Percentiles rank a stretch among this genome's conserved stretches.
Evolutionary conservation across 2,797 vertebrate species (phyloP).

Genomic region (Syndactyla subalaris): DNA sequence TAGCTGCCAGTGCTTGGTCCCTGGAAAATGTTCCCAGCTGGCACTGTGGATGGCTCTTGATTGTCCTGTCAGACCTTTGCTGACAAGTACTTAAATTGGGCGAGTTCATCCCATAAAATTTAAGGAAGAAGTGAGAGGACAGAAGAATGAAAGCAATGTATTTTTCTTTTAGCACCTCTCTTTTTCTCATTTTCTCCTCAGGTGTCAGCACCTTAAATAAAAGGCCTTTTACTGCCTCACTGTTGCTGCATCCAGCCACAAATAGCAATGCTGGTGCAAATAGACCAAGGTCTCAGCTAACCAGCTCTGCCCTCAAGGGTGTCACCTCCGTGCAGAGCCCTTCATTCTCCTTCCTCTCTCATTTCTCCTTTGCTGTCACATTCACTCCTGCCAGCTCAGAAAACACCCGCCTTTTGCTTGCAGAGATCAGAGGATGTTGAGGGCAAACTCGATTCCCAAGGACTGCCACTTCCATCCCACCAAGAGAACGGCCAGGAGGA

Average conservation of each 20-base stretch:
- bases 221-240: constrained; percentile 65
- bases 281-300: neutral
- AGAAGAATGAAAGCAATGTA: constrained; percentile 9
- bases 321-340: constrained; percentile 2
- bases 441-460: neutral
- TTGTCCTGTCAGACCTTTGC: neutral
- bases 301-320: neutral
- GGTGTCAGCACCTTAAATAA: constrained; percentile 34
- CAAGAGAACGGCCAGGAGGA: neutral
- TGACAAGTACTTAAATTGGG: constrained; percentile 45
- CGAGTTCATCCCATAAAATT: constrained; percentile 11
- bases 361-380: constrained; percentile 49
- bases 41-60: neutral
- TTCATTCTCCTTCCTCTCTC: neutral
- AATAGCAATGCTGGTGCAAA: neutral
- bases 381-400: neutral
- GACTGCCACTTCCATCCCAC: neutral
- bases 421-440: neutral
- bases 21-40: neutral
- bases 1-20: neutral
- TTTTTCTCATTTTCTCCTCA: constrained; percentile 47
- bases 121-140: constrained; percentile 11
- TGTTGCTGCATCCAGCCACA: constrained; percentile 56
- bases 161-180: constrained; percentile 42
- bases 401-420: neutral